phyloP scores from a whole-genome alignment of 2,113 vertebrate species.

The Charadrius vociferus region DNA sequence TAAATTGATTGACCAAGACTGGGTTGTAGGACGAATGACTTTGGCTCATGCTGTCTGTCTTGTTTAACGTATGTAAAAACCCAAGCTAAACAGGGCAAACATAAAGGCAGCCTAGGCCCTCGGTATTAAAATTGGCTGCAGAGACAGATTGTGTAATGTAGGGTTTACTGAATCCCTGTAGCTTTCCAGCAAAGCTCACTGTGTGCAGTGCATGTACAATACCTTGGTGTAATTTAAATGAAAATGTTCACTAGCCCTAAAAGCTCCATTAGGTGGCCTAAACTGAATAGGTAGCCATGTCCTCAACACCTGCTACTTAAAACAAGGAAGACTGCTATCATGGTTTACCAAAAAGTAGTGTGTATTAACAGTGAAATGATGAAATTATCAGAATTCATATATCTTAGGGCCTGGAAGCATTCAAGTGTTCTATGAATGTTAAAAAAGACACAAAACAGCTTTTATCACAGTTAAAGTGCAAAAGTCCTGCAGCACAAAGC shows the following conservation, averaged over 20 bases:
- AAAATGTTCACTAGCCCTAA: conserved; percentile 35
- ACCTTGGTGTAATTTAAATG: background rate
- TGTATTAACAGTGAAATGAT: background rate
- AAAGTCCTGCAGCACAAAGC: background rate
- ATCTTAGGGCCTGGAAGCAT: background rate
- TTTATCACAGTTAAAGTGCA: background rate
- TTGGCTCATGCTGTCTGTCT: background rate
- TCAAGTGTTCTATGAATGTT: background rate
- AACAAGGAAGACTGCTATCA: background rate
- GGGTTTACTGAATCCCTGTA: conserved; percentile 45
- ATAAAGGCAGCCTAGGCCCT: background rate
- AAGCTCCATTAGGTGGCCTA: conserved; percentile 6
- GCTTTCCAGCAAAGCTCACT: conserved; percentile 26
- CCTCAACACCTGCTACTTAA: conserved; percentile 1
- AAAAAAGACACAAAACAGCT: background rate
- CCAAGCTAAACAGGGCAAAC: background rate
- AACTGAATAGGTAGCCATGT: background rate
- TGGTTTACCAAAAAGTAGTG: background rate
- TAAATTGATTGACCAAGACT: background rate
- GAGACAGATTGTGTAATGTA: conserved; percentile 22
- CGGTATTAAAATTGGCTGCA: background rate
- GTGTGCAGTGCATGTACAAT: background rate
- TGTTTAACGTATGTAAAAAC: conserved; percentile 1
- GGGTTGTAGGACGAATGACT: background rate
- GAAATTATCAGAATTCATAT: background rate